These are phyloP conservation scores for Himalopsyche kuldschensis DNA, from an alignment of 2,888 invertebrate genomes.

Conservation along the genomic window DNA sequence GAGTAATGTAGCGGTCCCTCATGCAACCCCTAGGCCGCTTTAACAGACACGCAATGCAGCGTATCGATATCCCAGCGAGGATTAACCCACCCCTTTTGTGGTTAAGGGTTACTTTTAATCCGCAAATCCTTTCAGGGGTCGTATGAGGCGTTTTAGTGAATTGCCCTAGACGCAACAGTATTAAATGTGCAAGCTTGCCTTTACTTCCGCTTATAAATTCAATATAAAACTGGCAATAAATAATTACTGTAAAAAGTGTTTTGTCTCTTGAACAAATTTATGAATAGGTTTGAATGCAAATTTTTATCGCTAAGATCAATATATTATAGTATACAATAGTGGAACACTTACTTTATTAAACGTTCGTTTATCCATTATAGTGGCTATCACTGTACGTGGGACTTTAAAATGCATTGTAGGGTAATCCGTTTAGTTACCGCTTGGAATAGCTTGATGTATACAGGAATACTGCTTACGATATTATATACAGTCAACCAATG, in stretches of 20 bases:
- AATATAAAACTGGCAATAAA: no score
- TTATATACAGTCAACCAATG: background rate
- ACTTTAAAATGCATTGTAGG: background rate
- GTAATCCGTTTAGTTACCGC: background rate
- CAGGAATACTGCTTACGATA: background rate
- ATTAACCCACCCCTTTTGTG: constrained; percentile 16
- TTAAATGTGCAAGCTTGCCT: background rate
- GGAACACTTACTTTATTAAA: no score
- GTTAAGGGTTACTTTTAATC: constrained; percentile 11
- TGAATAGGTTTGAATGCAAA: no score
- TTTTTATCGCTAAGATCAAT: no score
- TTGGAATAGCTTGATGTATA: background rate
- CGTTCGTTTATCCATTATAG: background rate
- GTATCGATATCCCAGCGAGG: constrained; percentile 30
- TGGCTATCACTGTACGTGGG: background rate
- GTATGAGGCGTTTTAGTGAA: background rate
- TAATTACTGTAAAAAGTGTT: no score
- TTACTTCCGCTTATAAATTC: no score
- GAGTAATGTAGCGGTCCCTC: constrained; percentile 17
- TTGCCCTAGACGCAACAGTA: background rate
- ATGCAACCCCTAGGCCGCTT: constrained; percentile 6
- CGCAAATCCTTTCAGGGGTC: constrained; percentile 15
- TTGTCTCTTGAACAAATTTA: no score
- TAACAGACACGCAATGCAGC: constrained; percentile 25
- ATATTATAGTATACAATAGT: no score